Evolutionary conservation across 2,888 invertebrate genomes (phyloP).

Genomic region (Brassicogethes aeneus): DNA sequence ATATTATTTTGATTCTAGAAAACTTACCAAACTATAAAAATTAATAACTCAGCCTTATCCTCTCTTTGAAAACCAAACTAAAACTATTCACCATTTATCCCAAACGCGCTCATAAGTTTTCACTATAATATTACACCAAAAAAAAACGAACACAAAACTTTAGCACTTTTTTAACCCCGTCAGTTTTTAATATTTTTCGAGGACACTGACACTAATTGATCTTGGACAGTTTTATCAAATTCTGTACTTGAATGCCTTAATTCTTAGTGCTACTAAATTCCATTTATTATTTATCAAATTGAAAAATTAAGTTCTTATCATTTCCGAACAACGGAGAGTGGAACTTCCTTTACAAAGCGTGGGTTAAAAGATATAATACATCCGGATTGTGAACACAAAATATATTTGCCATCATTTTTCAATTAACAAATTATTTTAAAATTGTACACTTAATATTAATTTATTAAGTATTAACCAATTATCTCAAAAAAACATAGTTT

Average conservation of each 20-base stretch:
- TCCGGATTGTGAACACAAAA: constrained; percentile 21
- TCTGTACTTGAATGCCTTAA: constrained; percentile 4
- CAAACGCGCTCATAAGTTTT: too few species aligned
- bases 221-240: constrained; percentile 28
- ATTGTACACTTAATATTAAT: constrained; percentile 1
- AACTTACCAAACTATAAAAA: too few species aligned
- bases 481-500: too few species aligned
- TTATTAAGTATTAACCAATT: too few species aligned
- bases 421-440: constrained; percentile 6
- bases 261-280: constrained; percentile 11
- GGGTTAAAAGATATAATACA: constrained; percentile 25
- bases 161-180: too few species aligned
- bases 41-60: too few species aligned
- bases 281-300: constrained; percentile 19
- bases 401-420: constrained; percentile 5
- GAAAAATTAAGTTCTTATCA: constrained; percentile 23
- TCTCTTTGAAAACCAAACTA: too few species aligned
- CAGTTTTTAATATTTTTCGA: too few species aligned
- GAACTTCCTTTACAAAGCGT: constrained; percentile 28
- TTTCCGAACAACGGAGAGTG: constrained; percentile 27
- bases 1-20: too few species aligned
- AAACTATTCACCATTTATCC: too few species aligned
- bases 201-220: constrained; percentile 30
- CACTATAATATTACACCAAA: too few species aligned
- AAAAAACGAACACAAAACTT: too few species aligned